Base-by-base conservation (phyloP, 2,888 invertebrate species). In the Melinaea marsaeus region DNA sequence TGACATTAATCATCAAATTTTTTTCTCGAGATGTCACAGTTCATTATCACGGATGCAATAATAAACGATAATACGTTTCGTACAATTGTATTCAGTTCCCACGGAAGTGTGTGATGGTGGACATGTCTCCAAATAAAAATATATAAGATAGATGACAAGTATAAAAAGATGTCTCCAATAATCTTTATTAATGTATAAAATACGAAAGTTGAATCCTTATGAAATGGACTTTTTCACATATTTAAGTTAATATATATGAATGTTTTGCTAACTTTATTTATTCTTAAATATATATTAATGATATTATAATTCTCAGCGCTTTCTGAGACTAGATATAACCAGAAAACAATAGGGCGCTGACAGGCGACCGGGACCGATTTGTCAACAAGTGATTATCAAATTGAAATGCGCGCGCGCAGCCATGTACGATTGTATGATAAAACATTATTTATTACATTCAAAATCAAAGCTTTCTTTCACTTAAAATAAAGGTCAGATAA, bases 91-190 rank as follows among this genome's bases (percentile, higher is more conserved):
- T 67, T 59, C 59, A 55, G 64, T 68, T 74, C 70, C 66, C 71
- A 72, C 68, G 72, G 73, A 71, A 71, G 65, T 71, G 71, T 71
- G 71, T 72, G 69, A 67, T 66, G 66, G 65, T 64, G 61, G 62
- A 63, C 67, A 58, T 67, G 64, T 60, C 64, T 55, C 57, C 32
- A 48, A 22, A 22, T 22, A 22, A 22, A 22, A 22, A 22, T 13
- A n/a, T 57, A 35, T 22, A 48, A 13, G n/a, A 4, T 37, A 37
- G 5, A 37, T 6, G 37, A 37, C 1, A 37, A 37, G 37, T 6
- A 37, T 7, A 37, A 37, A 5, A 42, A 42, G 9, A 42, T 42
- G 2, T 42, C 42, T 42, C 37, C 9, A 42, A 11, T 42, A 42
- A 6, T 42, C 42, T 9, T 42, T 42, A 42, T 42, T 9, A 42